A percentile compares a stretch with the other conserved stretches of the same genome.
Conservation (phyloP, 2,888 invertebrate genomes). For the Abrostola tripartita region DNA sequence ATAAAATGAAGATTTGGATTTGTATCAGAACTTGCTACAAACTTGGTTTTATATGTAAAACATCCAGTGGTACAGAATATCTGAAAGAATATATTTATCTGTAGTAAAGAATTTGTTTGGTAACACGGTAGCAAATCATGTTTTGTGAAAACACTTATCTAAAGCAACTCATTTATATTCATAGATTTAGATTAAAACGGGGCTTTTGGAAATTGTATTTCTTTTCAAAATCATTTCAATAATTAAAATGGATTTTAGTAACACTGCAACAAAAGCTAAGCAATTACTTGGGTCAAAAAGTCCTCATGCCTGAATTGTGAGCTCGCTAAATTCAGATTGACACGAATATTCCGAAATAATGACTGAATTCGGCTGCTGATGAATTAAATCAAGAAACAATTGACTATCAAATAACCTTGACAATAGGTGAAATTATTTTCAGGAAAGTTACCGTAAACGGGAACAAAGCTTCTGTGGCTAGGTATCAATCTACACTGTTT, state of each 20-base stretch:
- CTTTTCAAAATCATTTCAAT: no score
- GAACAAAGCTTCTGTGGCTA: conserved; percentile 7
- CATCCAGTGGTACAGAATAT: neutral
- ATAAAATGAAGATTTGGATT: neutral
- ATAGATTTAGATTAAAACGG: no score
- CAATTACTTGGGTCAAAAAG: no score
- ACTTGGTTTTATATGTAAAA: neutral
- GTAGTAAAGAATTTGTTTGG: no score
- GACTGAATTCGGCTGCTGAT: neutral
- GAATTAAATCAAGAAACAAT: conserved; percentile 27
- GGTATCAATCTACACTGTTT: conserved; percentile 13
- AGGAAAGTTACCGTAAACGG: conserved; percentile 23
- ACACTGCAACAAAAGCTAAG: no score
- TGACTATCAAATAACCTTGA: conserved; percentile 23
- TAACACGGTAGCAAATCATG: no score
- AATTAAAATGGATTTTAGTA: no score
- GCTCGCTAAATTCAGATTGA: no score
- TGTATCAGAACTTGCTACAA: neutral
- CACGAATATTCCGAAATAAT: neutral
- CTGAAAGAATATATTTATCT: neutral
- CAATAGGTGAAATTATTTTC: conserved; percentile 4
- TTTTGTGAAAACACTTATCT: no score
- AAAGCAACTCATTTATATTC: no score
- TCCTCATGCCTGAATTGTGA: no score
- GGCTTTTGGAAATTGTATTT: no score